A percentile compares a stretch with the other conserved stretches of the same genome.
These are phyloP conservation scores for Griposia aprilina DNA, from an alignment of 2,888 invertebrate species.

Conservation along the genomic window DNA sequence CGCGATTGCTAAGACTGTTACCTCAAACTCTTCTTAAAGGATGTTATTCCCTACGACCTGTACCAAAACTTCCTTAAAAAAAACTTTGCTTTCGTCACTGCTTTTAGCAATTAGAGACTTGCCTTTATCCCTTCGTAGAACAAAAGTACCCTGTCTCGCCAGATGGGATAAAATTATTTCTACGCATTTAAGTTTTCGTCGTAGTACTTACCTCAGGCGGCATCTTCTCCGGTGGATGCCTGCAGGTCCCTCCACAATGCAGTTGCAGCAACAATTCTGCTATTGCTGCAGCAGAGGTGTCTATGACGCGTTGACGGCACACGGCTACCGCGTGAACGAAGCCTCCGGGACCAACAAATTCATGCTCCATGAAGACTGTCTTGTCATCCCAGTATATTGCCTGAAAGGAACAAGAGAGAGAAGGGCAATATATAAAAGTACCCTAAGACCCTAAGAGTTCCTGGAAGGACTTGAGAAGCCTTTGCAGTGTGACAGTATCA, in stretches of 20 bases:
- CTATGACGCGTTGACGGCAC: conserved; percentile 91
- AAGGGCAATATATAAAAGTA: background rate
- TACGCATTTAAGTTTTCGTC: too few species aligned
- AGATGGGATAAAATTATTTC: too few species aligned
- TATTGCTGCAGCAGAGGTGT: conserved; percentile 89
- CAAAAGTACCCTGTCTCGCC: too few species aligned
- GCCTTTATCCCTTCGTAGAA: too few species aligned
- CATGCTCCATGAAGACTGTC: conserved; percentile 95
- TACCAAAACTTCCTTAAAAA: too few species aligned
- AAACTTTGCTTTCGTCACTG: too few species aligned
- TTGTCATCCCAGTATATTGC: conserved; percentile 93
- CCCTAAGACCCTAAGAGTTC: too few species aligned
- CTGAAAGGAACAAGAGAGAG: conserved; percentile 68
- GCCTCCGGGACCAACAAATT: conserved; percentile 93
- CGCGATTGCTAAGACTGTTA: too few species aligned
- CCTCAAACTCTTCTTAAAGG: too few species aligned
- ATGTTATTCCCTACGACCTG: too few species aligned
- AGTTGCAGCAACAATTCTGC: conserved; percentile 87
- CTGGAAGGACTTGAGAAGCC: background rate
- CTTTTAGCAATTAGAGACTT: too few species aligned
- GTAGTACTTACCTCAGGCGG: conserved; percentile 78
- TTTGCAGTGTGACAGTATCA: background rate
- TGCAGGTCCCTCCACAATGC: conserved; percentile 88
- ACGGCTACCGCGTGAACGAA: conserved; percentile 93
- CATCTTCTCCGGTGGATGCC: conserved; percentile 83